A percentile compares a stretch with the other conserved stretches of the same genome.
These are phyloP conservation scores for Ornithorhynchus anatinus DNA, from an alignment of 2,113 vertebrate genomes.

Conservation along the genomic window DNA sequence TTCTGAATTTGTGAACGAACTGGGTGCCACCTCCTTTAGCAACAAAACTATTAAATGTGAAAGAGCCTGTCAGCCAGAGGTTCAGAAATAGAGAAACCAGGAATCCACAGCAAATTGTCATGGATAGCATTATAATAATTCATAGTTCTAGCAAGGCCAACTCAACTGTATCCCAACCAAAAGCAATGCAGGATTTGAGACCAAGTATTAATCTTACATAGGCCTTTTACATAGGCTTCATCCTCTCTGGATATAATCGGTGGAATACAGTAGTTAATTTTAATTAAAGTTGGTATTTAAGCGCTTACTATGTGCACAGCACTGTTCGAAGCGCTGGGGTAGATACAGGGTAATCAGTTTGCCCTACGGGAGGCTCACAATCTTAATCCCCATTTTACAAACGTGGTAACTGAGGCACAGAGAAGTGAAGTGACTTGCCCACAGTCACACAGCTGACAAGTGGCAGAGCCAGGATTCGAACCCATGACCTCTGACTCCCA, in stretches of 20 bases:
- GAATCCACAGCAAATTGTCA: background rate
- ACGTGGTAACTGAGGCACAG: too few species aligned
- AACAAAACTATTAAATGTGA: background rate
- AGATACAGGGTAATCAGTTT: too few species aligned
- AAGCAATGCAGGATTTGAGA: background rate
- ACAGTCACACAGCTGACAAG: too few species aligned
- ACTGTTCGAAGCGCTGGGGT: too few species aligned
- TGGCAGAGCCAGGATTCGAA: too few species aligned
- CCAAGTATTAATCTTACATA: background rate
- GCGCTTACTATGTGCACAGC: too few species aligned
- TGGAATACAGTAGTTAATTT: too few species aligned
- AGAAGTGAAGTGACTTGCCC: too few species aligned
- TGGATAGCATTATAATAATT: background rate
- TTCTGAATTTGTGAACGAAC: constrained; percentile 5
- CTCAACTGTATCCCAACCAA: background rate
- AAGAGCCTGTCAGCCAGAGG: background rate
- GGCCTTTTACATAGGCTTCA: background rate
- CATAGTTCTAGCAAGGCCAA: background rate
- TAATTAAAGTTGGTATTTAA: too few species aligned
- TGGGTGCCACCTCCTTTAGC: background rate
- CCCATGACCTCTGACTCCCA: too few species aligned
- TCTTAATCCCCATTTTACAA: too few species aligned
- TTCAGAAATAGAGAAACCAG: background rate
- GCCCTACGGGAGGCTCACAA: too few species aligned
- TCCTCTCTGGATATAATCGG: background rate